Base-by-base conservation (phyloP, 2,888 invertebrate genomes). In the Yponomeuta evonymella region DNA sequence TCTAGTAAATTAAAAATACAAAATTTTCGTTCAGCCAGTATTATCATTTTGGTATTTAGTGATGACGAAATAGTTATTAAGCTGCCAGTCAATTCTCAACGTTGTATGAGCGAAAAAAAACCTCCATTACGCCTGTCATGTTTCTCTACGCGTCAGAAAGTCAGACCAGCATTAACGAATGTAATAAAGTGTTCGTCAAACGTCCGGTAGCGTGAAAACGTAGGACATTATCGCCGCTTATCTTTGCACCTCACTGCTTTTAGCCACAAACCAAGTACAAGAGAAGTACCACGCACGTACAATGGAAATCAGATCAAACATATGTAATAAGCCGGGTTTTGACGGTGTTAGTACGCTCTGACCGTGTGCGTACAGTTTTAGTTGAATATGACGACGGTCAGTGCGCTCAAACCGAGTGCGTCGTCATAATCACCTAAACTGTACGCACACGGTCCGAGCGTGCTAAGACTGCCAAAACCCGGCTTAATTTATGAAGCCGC, bases 141-240 rank as follows among this genome's bases (percentile, higher is more conserved):
- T 58, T 8, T 3, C 51, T 51, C 2, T 58, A 15, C 51, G 15
- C 51, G 51, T 58, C 51, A 58, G 51, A 58, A 58, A 12, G 51
- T 58, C 51, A 58, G 51, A 58, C 51, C 12, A 58, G 51, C 51
- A 58, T 58, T 58, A 58, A 15, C 51, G 51, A 58, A 58, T 58
- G 51, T 58, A 58, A 58, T 58, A 58, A 58, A 58, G 51, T 15
- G 51, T 58, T 15, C 15, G 15, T 58, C 51, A 58, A 58, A 58
- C 51, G 51, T 15, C 51, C 15, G 51, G 51, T 58, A 58, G 51
- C 51, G 12, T 58, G 51, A 58, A 58, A 58, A 58, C 51, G 51
- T 58, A 15, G 51, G 51, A 58, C 51, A 58, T 58, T 58, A 58
- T 58, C 51, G 51, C 51, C 51, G 51, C 51, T 58, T 58, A 58